Conservation (phyloP, 35 echinoderm and acorn worm genomes). For the Lytechinus pictus region DNA sequence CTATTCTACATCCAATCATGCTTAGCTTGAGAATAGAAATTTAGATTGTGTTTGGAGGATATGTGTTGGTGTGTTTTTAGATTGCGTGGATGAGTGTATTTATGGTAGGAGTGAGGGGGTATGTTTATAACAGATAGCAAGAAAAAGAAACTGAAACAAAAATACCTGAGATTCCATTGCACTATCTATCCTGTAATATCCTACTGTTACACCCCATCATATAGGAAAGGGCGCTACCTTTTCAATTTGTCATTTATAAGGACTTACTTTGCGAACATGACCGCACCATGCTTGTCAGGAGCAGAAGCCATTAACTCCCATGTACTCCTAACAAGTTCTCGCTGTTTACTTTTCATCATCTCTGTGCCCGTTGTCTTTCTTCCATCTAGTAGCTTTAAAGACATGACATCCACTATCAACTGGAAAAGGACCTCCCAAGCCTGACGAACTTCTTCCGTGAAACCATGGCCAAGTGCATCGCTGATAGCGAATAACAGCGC, state of each 20-base stretch:
- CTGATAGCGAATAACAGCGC: constrained; percentile 46
- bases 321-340: background rate
- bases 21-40: too few species aligned
- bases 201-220: background rate
- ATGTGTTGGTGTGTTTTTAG: too few species aligned
- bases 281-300: background rate
- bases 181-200: background rate
- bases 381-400: background rate
- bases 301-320: background rate
- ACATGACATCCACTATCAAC: constrained; percentile 40
- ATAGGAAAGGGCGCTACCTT: background rate
- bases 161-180: background rate
- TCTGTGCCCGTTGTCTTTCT: background rate
- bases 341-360: background rate
- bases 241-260: background rate
- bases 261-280: constrained; percentile 19
- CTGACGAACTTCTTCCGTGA: constrained; percentile 6
- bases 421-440: constrained; percentile 50
- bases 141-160: background rate
- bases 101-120: too few species aligned
- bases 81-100: too few species aligned
- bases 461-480: constrained; percentile 23
- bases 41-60: too few species aligned
- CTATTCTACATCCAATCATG: too few species aligned
- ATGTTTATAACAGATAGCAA: too few species aligned